Evolutionary conservation across 1,140 invertebrate species (phyloP).

Genomic region (Microplitis demolitor): DNA sequence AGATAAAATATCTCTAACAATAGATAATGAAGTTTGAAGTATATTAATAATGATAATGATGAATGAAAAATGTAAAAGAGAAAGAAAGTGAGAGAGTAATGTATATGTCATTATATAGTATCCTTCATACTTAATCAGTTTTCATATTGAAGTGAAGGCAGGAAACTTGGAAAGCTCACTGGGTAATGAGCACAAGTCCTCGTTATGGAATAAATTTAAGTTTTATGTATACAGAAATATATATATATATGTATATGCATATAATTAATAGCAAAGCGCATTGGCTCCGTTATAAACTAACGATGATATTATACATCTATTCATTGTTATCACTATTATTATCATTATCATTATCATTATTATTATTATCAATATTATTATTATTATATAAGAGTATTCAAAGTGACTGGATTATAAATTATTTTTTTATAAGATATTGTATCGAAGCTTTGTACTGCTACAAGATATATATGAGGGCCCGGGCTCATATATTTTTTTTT

Average conservation of each 20-base stretch:
- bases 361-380: too few relatives aligned
- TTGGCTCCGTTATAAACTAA: too few relatives aligned
- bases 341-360: too few relatives aligned
- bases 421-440: too few relatives aligned
- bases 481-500: not conserved
- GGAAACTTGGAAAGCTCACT: slow-evolving; percentile 4
- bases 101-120: not conserved
- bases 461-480: not conserved
- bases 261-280: too few relatives aligned
- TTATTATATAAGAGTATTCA: too few relatives aligned
- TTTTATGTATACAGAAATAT: not conserved
- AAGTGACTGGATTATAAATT: too few relatives aligned
- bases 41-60: not conserved
- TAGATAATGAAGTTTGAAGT: too few relatives aligned
- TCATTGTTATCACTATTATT: too few relatives aligned
- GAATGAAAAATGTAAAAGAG: not conserved
- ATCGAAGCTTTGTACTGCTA: too few relatives aligned
- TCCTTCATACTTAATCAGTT: slow-evolving; percentile 8
- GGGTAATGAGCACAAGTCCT: not conserved
- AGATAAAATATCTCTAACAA: too few relatives aligned
- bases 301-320: too few relatives aligned
- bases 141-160: not conserved
- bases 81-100: not conserved
- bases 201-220: not conserved
- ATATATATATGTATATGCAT: not conserved